Base-by-base conservation (phyloP, 2,113 vertebrate genomes). In the Ceyx cyanopectus region DNA sequence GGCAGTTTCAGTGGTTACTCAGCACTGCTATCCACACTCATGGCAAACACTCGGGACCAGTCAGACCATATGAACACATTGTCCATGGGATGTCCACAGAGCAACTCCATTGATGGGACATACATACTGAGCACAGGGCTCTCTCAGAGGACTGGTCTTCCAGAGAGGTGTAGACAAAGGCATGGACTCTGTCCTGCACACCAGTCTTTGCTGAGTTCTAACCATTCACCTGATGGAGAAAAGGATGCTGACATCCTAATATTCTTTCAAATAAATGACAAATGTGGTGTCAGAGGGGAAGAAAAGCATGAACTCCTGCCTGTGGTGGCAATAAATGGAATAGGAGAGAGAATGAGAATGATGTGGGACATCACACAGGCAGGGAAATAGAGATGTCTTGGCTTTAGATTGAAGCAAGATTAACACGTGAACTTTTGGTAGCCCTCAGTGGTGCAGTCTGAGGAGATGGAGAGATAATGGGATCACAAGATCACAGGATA, bases 401-500 rank as follows among this genome's bases (percentile, higher is more conserved):
- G n/a, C 54, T 80, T 77, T 62, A 73, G 45, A n/a, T 0, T 62
- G 87, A 82, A 85, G n/a, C 21, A 77, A 73, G 58, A 57, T 85
- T 73, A 87, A 79, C 75, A 68, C 14, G 2, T 14, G 88, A 90
- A 87, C 85, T 85, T 85, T 54, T 88, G 76, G 45, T 45, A 87
- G 81, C 66, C 74, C 92, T 87, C 81, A 68, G 79, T 32, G 63
- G 90, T 83, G 62, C 76, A 90, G 56, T 80, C 76, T 88, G 74
- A 87, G 29, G 32, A 85, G 67, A 63, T 13, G 40, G 26, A 79
- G 14, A 68, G 41, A 62, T 73, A 90, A 90, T 20, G 41, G 56
- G 79, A 90, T 92, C 79, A 81, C 54, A 53, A 46, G 79, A 90
- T 92, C 82, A 81, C 54, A 48, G 50, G n/a, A 61, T 74, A 85